Evolutionary conservation across 2,888 invertebrate genomes (phyloP), one percentile per base, ranked within the genome.

Genomic region (Drosophila imparisetae): DNA sequence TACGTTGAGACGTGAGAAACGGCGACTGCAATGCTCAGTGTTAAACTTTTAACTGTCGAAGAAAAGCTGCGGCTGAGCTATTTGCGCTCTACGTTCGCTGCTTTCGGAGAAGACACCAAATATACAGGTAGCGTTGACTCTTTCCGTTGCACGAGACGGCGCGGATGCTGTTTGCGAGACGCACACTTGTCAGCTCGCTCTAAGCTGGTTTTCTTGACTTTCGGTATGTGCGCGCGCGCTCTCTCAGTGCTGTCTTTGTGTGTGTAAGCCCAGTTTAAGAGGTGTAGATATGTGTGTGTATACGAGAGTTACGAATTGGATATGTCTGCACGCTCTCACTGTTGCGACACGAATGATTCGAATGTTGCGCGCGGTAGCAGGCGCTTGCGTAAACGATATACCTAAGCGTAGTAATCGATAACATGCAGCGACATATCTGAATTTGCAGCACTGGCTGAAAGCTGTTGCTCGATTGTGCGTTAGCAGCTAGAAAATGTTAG

Each of bases 111-210:
- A 66, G 74, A 63, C 65, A 78, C 83, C 72, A 75, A 79, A 72
- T 70, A 63, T 52, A 65, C 64, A 40, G 1, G 29, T 89, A 91
- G 82, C 67, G 81, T 77, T 65, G 72, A 65, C 91, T 91, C 91
- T 86, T 90, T 91, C 69, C 49, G 62, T 71, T 78, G 59, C 85
- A 90, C 90, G 69, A 60, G 71, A 60, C 64, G 24, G 59, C 71
- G 54, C 72, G 86, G 90, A 91, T 91, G 91, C 90, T 90, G 91
- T 59, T 76, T 52, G 52, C 61, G 50, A 65, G 66, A 42, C 53
- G 63, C 81, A 87, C 91, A 90, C 90, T 80, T 90, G 86, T 90
- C 66, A 64, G 62, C 82, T 81, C 87, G 67, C 76, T 83, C 83
- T 87, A 81, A 83, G 86, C 81, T 84, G 76, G 81, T 85, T 86